phyloP scores from a whole-genome alignment of 2,797 vertebrate species.

The Amblyraja radiata region DNA sequence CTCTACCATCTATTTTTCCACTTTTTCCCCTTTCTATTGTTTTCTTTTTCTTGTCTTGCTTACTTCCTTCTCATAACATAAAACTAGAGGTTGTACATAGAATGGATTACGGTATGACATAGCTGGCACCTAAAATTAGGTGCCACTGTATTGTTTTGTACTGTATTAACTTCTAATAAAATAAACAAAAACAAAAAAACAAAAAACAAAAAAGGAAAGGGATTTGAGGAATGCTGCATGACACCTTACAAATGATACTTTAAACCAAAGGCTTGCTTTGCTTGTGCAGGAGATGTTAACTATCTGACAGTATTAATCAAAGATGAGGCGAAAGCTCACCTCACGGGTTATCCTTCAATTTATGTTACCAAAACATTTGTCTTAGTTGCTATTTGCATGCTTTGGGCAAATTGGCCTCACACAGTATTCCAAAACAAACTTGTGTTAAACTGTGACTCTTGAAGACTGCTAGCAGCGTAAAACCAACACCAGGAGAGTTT shows the following conservation, averaged over 20 bases:
- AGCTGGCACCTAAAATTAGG: too few species aligned
- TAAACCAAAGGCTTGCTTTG: not conserved
- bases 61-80: too few species aligned
- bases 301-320: not conserved
- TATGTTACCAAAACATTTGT: not conserved
- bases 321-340: not conserved
- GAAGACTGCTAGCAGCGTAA: not conserved
- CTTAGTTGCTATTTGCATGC: not conserved
- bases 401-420: not conserved
- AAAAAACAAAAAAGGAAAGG: too few species aligned
- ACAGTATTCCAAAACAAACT: not conserved
- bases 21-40: too few species aligned
- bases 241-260: not conserved
- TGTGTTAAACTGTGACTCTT: not conserved
- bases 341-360: not conserved
- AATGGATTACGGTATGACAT: too few species aligned
- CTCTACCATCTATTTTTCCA: too few species aligned
- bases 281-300: not conserved
- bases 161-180: too few species aligned
- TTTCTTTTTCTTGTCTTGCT: too few species aligned
- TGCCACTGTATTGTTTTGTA: too few species aligned
- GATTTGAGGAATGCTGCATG: not conserved
- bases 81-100: too few species aligned
- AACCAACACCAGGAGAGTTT: too few species aligned
- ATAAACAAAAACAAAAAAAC: too few species aligned